Conservation (phyloP, 1,140 invertebrate species). For the Bacillus rossius region DNA sequence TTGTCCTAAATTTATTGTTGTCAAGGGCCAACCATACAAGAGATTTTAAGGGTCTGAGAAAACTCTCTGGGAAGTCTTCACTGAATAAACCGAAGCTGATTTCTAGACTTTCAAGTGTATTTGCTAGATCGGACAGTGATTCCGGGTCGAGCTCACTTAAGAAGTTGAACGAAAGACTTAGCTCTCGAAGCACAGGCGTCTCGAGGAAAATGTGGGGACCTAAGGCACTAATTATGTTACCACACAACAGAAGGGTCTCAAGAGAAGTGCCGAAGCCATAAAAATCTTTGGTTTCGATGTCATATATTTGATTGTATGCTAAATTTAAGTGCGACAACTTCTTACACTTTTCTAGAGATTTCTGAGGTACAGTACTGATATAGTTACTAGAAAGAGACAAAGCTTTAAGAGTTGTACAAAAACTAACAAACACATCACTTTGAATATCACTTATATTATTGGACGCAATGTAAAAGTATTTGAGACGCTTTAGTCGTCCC, state of each 20-base stretch:
- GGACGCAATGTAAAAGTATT: slow-evolving; percentile 77
- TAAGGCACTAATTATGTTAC: slow-evolving; percentile 75
- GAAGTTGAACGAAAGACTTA: slow-evolving; percentile 85
- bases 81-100: slow-evolving; percentile 77
- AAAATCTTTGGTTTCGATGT: slow-evolving; percentile 68
- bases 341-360: slow-evolving; percentile 59
- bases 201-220: slow-evolving; percentile 65
- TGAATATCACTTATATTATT: slow-evolving; percentile 61
- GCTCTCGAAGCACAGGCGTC: slow-evolving; percentile 66
- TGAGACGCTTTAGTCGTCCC: slow-evolving; percentile 55
- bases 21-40: slow-evolving; percentile 82
- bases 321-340: slow-evolving; percentile 76
- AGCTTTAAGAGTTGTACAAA: slow-evolving; percentile 58
- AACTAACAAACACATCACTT: slow-evolving; percentile 49
- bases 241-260: slow-evolving; percentile 73
- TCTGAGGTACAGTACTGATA: slow-evolving; percentile 61
- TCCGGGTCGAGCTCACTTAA: slow-evolving; percentile 68
- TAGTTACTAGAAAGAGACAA: slow-evolving; percentile 76
- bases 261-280: slow-evolving; percentile 70
- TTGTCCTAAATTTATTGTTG: slow-evolving; percentile 74
- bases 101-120: slow-evolving; percentile 74
- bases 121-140: slow-evolving; percentile 65
- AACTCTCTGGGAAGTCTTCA: slow-evolving; percentile 67
- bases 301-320: slow-evolving; percentile 77
- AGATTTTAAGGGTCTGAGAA: slow-evolving; percentile 60